Evolutionary conservation across 1,140 invertebrate genomes (phyloP).

Genomic region (Galleria mellonella): DNA sequence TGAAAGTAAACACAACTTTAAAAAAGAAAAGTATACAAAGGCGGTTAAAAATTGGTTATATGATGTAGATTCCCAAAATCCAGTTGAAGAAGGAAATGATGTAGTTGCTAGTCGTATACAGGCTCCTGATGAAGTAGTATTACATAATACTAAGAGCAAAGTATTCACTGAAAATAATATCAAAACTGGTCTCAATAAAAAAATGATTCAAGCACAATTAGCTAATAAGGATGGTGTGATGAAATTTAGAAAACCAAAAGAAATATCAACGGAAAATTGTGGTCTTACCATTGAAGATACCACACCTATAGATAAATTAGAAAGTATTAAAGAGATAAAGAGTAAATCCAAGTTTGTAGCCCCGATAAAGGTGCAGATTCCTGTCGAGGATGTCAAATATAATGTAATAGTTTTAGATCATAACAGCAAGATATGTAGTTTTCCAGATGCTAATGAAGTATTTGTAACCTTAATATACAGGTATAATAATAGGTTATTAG

Average conservation of each 20-base stretch:
- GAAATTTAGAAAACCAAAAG: constrained; percentile 44
- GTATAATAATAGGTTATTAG: constrained; percentile 10
- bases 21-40: constrained; percentile 44
- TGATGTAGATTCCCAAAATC: constrained; percentile 21
- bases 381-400: constrained; percentile 31
- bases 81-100: constrained; percentile 1
- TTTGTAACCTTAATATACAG: constrained; percentile 30
- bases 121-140: neutral
- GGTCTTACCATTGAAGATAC: no score
- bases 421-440: constrained; percentile 7
- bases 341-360: constrained; percentile 33
- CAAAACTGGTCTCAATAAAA: constrained; percentile 9
- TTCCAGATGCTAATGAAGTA: constrained; percentile 14
- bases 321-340: constrained; percentile 16
- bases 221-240: constrained; percentile 46
- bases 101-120: neutral
- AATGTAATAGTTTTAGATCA: constrained; percentile 20
- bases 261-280: neutral
- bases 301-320: no score
- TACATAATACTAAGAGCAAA: neutral
- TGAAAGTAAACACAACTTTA: constrained; percentile 4
- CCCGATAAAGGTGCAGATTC: constrained; percentile 44
- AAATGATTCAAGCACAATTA: constrained; percentile 40
- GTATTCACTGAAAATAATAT: neutral
- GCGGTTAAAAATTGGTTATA: constrained; percentile 46